Conservation (phyloP, 2,888 invertebrate species). For the Tanaodytes sp. region DNA sequence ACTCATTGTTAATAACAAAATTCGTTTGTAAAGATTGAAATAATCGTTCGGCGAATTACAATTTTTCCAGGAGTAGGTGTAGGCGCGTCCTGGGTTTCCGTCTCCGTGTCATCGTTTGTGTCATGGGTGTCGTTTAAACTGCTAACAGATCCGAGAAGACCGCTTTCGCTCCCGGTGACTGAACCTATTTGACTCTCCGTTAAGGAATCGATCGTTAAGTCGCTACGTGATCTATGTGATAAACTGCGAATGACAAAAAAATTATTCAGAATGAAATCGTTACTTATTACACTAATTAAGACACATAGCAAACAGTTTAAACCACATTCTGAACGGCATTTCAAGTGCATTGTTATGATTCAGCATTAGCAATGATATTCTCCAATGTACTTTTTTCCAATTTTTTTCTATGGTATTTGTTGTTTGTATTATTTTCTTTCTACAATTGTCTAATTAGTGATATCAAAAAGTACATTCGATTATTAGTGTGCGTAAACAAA, state of each 20-base stretch:
- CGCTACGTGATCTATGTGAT: conserved; percentile 70
- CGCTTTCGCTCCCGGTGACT: conserved; percentile 70
- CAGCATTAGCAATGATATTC: too few relatives aligned
- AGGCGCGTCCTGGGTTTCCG: conserved; percentile 74
- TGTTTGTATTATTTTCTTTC: too few relatives aligned
- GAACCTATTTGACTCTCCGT: conserved; percentile 72
- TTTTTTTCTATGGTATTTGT: too few relatives aligned
- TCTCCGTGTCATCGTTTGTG: conserved; percentile 73
- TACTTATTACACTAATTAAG: too few relatives aligned
- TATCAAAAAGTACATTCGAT: too few relatives aligned
- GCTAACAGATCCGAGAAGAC: conserved; percentile 74
- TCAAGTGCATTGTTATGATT: conserved; percentile 10
- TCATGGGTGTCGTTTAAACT: conserved; percentile 74
- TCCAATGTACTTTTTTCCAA: too few relatives aligned
- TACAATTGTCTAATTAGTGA: too few relatives aligned
- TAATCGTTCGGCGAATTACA: too few relatives aligned
- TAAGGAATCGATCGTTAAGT: conserved; percentile 71
- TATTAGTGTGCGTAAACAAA: too few relatives aligned
- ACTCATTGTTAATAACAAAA: conserved; percentile 99
- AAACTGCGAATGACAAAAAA: conserved; percentile 59
- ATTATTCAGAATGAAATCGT: too few relatives aligned
- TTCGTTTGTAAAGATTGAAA: too few relatives aligned
- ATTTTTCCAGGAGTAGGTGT: conserved; percentile 81
- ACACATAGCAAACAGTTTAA: neutral
- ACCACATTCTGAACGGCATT: conserved; percentile 8